Base-by-base conservation (phyloP, 2,888 invertebrate species). In the Cantharis nigra region DNA sequence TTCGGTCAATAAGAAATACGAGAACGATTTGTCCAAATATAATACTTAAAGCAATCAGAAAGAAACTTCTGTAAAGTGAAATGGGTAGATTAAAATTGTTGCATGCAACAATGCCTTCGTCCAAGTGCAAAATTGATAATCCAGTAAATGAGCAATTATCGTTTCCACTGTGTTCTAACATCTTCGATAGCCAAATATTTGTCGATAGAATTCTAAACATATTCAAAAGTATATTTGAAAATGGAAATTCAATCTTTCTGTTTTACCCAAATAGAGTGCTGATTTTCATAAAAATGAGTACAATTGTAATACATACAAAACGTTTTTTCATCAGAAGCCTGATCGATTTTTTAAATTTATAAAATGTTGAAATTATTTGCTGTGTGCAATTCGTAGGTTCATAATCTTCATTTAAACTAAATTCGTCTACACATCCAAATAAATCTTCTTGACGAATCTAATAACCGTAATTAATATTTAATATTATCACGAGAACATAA, bases 241-340 rank as follows among this genome's bases (percentile, higher is more conserved):
- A 49, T 49, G 3, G 7, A 49, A 49, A 49, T 49, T 7, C n/a
- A 49, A 49, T 49, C 7, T 7, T 49, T n/a, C 2, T n/a, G n/a
- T 5, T 67, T 28, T 83, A 84, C 85, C 83, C 83, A 70, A 83
- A 73, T 49, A 83, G 76, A 30, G 83, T 71, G 3, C 82, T 18
- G 26, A 83, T 79, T 78, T 82, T 85, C 20, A 84, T 62, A 13
- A 80, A 14, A 3, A 82, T 77, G 62, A 85, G 75, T 10, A 80
- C 16, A 3, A 81, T 16, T 0, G 84, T 84, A 3, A 78, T 70
- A 3, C 28, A 26, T 20, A 78, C n/a, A 78, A 83, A 85, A 26
- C 79, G 79, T 64, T 76, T 79, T 14, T 84, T 83, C 72, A 83
- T 80, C 69, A 84, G 65, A 14, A 82, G 14, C 62, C 72, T 80